Conservation (phyloP, 2,113 vertebrate species). For the Lipophrys pholis region DNA sequence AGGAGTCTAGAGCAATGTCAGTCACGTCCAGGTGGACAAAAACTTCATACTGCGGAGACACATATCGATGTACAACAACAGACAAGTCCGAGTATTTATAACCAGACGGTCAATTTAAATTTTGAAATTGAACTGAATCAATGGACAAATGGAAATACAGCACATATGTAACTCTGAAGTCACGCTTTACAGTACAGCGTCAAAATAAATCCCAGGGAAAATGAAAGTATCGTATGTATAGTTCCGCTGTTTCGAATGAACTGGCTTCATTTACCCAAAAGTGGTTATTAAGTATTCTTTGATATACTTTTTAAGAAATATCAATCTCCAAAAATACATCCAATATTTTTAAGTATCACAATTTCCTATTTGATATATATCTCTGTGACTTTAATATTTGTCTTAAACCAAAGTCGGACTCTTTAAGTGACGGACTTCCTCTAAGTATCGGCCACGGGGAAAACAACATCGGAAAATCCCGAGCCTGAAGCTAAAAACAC, state of each 20-base stretch:
- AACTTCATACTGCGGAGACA: no score
- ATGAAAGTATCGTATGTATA: fast-evolving
- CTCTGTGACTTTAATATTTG: no score
- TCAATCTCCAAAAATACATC: neutral
- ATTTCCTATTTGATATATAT: no score
- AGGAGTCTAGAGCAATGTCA: neutral
- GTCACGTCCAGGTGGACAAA: neutral
- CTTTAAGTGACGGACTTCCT: constrained; percentile 73
- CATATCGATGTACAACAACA: no score
- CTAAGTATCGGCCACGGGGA: constrained; percentile 66
- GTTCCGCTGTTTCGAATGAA: constrained; percentile 1
- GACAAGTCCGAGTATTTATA: no score
- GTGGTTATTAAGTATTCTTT: fast-evolving
- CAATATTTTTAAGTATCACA: no score
- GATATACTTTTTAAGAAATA: neutral
- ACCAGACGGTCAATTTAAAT: no score
- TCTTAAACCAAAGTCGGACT: neutral
- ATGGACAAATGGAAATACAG: no score
- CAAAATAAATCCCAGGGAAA: constrained; percentile 51
- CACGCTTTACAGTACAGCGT: constrained; percentile 27
- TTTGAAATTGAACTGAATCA: no score
- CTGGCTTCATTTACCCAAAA: fast-evolving
- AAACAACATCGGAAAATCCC: constrained; percentile 73
- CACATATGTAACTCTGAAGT: neutral
- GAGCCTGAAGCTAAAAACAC: constrained; percentile 43